Conservation (phyloP, 2,888 invertebrate species). For the Augiades crinisus region DNA sequence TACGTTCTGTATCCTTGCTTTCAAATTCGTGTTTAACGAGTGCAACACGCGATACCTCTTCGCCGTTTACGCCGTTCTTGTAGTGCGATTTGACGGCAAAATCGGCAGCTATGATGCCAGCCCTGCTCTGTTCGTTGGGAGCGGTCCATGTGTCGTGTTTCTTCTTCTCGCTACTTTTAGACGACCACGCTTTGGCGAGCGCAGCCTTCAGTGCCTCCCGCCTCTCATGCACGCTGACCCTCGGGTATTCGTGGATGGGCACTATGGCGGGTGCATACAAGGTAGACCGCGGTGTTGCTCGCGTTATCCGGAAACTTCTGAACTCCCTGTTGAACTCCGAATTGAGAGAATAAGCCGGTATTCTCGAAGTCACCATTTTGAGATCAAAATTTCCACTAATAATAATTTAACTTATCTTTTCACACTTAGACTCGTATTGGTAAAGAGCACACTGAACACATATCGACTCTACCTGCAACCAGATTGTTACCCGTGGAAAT, state of each 20-base stretch:
- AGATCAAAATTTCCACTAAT: constrained; percentile 74
- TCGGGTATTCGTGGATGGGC: constrained; percentile 82
- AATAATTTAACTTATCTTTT: constrained; percentile 49
- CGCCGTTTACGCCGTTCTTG: constrained; percentile 51
- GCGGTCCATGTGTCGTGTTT: constrained; percentile 74
- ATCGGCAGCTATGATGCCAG: constrained; percentile 60
- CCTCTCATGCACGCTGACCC: constrained; percentile 80
- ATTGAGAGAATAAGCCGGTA: constrained; percentile 83
- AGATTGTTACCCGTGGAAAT: constrained; percentile 39
- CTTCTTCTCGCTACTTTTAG: constrained; percentile 67
- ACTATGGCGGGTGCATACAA: constrained; percentile 79
- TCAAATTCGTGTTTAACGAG: constrained; percentile 72
- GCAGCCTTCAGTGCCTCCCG: constrained; percentile 77
- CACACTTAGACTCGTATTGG: constrained; percentile 62
- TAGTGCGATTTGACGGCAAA: constrained; percentile 58
- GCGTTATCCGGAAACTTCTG: constrained; percentile 80
- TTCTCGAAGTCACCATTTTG: constrained; percentile 84
- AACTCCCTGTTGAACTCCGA: constrained; percentile 83
- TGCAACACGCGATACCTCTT: constrained; percentile 64
- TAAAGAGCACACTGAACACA: constrained; percentile 75
- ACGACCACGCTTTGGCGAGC: constrained; percentile 75
- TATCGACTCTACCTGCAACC: constrained; percentile 74
- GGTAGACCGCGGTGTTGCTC: constrained; percentile 74
- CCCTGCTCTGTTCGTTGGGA: constrained; percentile 62
- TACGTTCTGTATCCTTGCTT: constrained; percentile 63